Percentiles rank a stretch among this genome's conserved stretches.
Evolutionary conservation across 2,113 vertebrate genomes (phyloP).

Genomic region (Tamias sibiricus): DNA sequence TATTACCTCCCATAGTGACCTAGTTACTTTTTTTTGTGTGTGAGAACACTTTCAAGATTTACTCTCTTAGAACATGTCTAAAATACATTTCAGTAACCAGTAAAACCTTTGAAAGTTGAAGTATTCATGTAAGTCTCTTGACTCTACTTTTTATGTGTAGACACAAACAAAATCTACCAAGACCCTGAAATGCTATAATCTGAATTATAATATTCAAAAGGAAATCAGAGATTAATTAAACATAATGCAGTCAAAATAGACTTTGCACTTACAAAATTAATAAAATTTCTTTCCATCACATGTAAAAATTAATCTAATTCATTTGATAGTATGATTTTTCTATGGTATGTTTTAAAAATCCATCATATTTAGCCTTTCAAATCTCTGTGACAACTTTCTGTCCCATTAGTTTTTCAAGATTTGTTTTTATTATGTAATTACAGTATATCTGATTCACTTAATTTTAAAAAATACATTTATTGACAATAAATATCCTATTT

Average conservation of each 20-base stretch:
- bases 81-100: not conserved
- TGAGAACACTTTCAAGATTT: not conserved
- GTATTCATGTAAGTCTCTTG: not conserved
- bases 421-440: not conserved
- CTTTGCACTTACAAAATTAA: not conserved
- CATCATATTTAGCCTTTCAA: constrained; percentile 11
- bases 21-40: not conserved
- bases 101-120: constrained; percentile 2
- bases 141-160: not conserved
- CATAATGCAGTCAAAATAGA: not conserved
- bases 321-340: not conserved
- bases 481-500: not conserved
- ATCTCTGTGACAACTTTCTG: not conserved
- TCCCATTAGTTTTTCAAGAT: not conserved
- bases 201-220: constrained; percentile 4
- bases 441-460: not conserved
- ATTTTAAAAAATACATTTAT: not conserved
- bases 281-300: not conserved
- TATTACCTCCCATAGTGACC: not conserved
- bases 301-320: not conserved
- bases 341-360: not conserved
- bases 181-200: not conserved
- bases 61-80: not conserved
- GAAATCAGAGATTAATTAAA: constrained; percentile 15
- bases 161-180: not conserved